Conservation (phyloP, 1,140 invertebrate genomes). For the Pogonomyrmex californicus region DNA sequence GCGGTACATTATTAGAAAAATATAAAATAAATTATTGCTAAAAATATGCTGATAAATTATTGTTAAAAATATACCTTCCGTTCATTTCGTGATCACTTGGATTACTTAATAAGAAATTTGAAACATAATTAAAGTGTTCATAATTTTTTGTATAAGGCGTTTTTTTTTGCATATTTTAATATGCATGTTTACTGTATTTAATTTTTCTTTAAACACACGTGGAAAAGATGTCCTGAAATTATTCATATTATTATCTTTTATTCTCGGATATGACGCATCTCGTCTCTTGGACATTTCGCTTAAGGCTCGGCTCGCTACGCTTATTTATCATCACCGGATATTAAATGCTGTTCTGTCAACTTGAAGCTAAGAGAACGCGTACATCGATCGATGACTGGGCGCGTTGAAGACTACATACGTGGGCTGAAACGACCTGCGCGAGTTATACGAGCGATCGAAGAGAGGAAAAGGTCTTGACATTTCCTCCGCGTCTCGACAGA, state of each 20-base stretch:
- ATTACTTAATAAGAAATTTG: conserved; percentile 12
- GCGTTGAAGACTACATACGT: conserved; percentile 48
- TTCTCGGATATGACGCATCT: conserved; percentile 9
- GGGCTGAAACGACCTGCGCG: conserved; percentile 36
- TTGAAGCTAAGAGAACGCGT: conserved; percentile 37
- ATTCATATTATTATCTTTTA: conserved; percentile 26
- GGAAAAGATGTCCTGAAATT: conserved; percentile 9
- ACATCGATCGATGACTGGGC: conserved; percentile 58
- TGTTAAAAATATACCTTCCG: not conserved
- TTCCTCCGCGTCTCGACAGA: conserved; percentile 70
- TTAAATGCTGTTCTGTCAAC: conserved; percentile 52
- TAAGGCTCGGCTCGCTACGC: conserved; percentile 19
- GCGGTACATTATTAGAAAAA: not conserved
- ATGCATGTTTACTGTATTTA: not conserved
- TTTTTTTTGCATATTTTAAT: not conserved
- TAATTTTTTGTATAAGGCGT: not conserved
- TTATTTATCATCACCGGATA: conserved; percentile 56
- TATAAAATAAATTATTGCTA: not conserved
- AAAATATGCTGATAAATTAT: not conserved
- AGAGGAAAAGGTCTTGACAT: conserved; percentile 78
- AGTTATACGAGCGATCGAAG: conserved; percentile 55
- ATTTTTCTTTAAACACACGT: not conserved
- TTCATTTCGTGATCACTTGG: not conserved
- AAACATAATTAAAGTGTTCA: not conserved
- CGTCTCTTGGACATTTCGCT: conserved; percentile 43